Evolutionary conservation across 2,797 vertebrate species (phyloP).

Genomic region (Vipera latastei): DNA sequence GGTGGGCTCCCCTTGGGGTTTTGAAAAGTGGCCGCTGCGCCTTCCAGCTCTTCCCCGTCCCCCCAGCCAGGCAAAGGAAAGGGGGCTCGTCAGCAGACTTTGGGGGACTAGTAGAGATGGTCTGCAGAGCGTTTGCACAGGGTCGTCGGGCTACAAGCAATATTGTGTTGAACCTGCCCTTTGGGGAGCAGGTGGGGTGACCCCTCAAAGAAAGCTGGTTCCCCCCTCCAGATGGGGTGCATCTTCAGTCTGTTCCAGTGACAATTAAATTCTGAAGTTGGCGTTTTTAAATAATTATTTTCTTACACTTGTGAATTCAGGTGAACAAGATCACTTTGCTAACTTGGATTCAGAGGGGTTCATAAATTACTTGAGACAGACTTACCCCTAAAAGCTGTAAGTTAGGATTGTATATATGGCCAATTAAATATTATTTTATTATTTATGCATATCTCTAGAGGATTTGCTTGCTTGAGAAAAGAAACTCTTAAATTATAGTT

Average conservation of each 20-base stretch:
- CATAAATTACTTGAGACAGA: constrained; percentile 77
- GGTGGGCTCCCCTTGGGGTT: not conserved
- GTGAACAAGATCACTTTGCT: constrained; percentile 56
- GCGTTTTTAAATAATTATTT: constrained; percentile 30
- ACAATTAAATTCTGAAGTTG: constrained; percentile 33
- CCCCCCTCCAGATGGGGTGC: not conserved
- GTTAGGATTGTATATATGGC: constrained; percentile 77
- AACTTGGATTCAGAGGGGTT: constrained; percentile 66
- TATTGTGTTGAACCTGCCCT: not conserved
- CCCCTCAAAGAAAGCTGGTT: not conserved
- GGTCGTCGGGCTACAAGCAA: not conserved
- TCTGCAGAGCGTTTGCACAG: not conserved
- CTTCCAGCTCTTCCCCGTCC: not conserved
- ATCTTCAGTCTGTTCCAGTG: constrained; percentile 11
- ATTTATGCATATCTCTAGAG: constrained; percentile 76
- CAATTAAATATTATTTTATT: constrained; percentile 67
- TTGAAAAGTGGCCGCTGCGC: not conserved
- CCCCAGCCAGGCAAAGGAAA: not conserved
- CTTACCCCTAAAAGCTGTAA: constrained; percentile 58
- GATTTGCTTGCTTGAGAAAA: constrained; percentile 68
- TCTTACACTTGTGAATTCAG: constrained; percentile 47
- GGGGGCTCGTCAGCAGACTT: not conserved
- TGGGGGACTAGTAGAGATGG: not conserved
- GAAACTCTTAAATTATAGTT: constrained; percentile 71
- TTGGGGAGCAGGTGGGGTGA: not conserved